Base-by-base conservation (phyloP, 2,113 vertebrate genomes). In the Triplophysa tibetana region DNA sequence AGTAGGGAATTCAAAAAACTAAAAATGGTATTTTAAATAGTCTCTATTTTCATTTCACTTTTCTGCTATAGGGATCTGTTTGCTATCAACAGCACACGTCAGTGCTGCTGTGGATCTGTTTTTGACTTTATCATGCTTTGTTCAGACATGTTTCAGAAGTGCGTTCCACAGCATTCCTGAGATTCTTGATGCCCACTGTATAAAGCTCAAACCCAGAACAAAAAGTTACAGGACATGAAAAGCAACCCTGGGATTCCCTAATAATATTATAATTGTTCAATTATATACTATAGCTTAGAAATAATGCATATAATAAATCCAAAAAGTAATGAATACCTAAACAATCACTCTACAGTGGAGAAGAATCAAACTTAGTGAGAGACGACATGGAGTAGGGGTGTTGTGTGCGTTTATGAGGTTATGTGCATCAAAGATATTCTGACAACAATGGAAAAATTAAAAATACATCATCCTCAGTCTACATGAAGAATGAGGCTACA, bases 91-190 rank as follows among this genome's bases (percentile, higher is more conserved):
- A 38, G 33, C 33, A 7, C 33, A 38, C 33, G 7, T 72, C 52
- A 41, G n/a, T 26, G 21, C 19, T 23, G 19, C 64, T 70, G 65
- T n/a, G 60, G 23, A 64, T 75, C 33, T 77, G 21, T 58, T 9
- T 78, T 65, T 72, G 50, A 73, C 19, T 54, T 41, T 1, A 21
- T 14, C 4, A 8, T 45, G 26, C 19, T 74, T 29, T 61, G 68
- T 78, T 72, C 62, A 38, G 48, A 70, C 65, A 73, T 82, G 75
- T 73, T 65, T 43, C 11, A 24, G 52, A 41, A 78, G 11, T 68
- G 16, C 29, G 74, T 79, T 79, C 70, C 29, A 13, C 33, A 16
- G 4, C 16, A 13, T 29, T 19, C 56, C 23, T 50, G 11, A 33
- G 23, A n/a, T 14, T 26, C 61, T 60, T 50, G 8, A 72, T 64